phyloP scores from a whole-genome alignment of 2,888 invertebrate genomes.

The Cyaniris semiargus region DNA sequence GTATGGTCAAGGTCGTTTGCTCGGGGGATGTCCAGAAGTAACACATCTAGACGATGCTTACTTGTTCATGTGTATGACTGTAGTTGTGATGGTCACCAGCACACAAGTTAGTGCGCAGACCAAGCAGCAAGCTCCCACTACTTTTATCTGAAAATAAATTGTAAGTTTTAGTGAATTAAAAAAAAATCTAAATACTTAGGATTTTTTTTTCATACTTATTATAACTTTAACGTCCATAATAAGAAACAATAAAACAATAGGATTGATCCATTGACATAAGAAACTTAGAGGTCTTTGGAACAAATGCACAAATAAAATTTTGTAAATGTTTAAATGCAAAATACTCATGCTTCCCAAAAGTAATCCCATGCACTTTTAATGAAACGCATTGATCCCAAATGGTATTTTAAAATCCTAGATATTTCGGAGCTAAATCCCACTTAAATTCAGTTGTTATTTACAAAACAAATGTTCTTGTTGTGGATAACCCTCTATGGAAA shows the following conservation, averaged over 20 bases:
- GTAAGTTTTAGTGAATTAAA: too few species aligned
- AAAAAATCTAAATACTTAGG: too few species aligned
- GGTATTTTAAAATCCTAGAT: not conserved
- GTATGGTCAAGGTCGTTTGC: too few species aligned
- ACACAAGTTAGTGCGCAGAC: constrained; percentile 93
- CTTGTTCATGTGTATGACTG: constrained; percentile 93
- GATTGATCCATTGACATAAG: too few species aligned
- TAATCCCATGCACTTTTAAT: not conserved
- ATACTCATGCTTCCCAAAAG: not conserved
- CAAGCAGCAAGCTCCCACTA: constrained; percentile 92
- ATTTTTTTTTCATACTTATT: too few species aligned
- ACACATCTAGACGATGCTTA: constrained; percentile 47
- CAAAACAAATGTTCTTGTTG: not conserved
- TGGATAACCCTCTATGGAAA: not conserved
- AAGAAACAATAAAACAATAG: too few species aligned
- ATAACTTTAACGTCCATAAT: too few species aligned
- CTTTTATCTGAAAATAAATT: constrained; percentile 85
- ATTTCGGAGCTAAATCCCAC: not conserved
- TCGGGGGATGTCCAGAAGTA: too few species aligned
- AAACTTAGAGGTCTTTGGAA: too few species aligned
- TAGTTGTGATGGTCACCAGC: constrained; percentile 93
- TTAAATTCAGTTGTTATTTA: not conserved
- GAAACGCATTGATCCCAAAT: not conserved
- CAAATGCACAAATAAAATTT: too few species aligned
- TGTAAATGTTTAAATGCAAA: too few species aligned